A percentile compares a stretch with the other conserved stretches of the same genome.
Conservation (phyloP, 2,113 vertebrate species). For the Sphyrna mokarran region DNA sequence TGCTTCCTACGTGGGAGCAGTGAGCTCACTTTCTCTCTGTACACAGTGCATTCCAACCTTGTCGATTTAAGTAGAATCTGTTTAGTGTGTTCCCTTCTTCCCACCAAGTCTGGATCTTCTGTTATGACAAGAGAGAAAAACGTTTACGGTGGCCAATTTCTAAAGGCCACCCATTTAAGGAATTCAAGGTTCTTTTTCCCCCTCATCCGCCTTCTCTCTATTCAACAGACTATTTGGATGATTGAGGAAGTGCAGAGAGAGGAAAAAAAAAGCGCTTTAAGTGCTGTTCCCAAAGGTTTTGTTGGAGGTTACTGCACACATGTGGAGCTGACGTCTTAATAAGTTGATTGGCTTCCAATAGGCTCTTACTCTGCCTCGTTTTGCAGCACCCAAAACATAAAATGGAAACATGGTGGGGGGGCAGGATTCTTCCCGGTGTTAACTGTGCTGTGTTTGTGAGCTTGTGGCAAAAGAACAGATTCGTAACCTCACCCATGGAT, state of each 20-base stretch:
- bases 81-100: neutral
- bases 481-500: neutral
- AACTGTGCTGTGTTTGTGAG: neutral
- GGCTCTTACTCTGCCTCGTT: neutral
- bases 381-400: neutral
- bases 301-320: neutral
- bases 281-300: neutral
- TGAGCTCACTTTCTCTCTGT: neutral
- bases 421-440: neutral
- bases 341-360: neutral
- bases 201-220: neutral
- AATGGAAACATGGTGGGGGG: neutral
- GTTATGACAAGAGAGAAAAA: slow-evolving; percentile 10
- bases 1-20: neutral
- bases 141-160: neutral
- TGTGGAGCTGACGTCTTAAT: neutral
- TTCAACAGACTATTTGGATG: neutral
- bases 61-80: neutral
- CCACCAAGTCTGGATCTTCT: neutral
- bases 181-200: neutral
- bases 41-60: slow-evolving; percentile 26
- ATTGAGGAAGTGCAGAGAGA: neutral
- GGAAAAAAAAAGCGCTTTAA: neutral
- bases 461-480: neutral
- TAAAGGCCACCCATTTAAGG: slow-evolving; percentile 13